Percentiles rank a stretch among this genome's conserved stretches.
Conservation (phyloP, 2,797 vertebrate genomes). For the Pristis pectinata region DNA sequence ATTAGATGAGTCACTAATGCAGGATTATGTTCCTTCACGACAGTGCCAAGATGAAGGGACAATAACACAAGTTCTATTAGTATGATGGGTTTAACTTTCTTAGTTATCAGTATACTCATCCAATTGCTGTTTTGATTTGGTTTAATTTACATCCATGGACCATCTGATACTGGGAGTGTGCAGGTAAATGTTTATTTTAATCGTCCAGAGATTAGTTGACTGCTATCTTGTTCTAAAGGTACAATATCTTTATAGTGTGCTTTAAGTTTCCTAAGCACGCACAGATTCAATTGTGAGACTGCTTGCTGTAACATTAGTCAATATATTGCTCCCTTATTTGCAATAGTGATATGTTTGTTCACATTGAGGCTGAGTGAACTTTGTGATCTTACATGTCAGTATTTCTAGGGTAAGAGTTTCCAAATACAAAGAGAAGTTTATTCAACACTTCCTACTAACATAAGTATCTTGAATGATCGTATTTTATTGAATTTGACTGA, state of each 20-base stretch:
- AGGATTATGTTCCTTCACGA: neutral
- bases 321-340: neutral
- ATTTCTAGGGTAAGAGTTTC: too few species aligned
- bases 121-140: conserved; percentile 2
- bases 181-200: neutral
- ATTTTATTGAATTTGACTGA: neutral
- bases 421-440: neutral
- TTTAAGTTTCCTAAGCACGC: neutral
- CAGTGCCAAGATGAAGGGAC: neutral
- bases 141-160: neutral
- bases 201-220: conserved; percentile 8
- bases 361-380: neutral
- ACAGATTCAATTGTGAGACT: neutral
- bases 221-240: neutral
- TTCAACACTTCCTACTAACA: neutral
- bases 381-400: neutral
- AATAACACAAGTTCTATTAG: neutral
- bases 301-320: neutral
- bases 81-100: conserved; percentile 4
- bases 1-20: neutral
- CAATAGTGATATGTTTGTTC: neutral
- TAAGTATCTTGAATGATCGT: neutral
- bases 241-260: neutral
- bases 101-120: neutral
- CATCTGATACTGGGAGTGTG: neutral